Evolutionary conservation across 2,113 vertebrate species (phyloP).

Genomic region (Gila orcuttii): DNA sequence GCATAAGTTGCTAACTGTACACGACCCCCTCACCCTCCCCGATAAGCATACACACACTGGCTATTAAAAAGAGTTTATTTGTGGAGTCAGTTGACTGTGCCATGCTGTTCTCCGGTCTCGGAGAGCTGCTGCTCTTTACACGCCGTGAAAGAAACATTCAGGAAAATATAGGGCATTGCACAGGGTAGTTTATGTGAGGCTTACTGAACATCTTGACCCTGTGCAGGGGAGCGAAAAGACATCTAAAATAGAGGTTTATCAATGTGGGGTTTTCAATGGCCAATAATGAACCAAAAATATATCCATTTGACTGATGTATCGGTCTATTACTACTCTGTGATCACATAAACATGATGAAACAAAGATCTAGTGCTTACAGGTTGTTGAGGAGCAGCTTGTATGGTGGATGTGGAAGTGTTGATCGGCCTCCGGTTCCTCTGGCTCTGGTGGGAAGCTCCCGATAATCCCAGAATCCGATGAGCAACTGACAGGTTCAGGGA

Average conservation of each 20-base stretch:
- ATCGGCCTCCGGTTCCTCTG: conserved; percentile 91
- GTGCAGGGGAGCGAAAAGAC: neutral
- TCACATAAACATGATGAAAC: neutral
- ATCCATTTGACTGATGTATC: neutral
- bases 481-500: conserved; percentile 52
- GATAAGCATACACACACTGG: neutral
- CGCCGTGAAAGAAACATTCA: conserved; percentile 25
- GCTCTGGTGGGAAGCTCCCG: conserved; percentile 75
- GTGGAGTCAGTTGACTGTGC: neutral
- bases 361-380: conserved; percentile 77
- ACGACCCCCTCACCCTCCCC: neutral
- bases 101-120: neutral
- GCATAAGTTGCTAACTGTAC: neutral
- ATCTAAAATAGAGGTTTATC: too few relatives aligned
- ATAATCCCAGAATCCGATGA: conserved; percentile 67
- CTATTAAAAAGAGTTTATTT: conserved; percentile 41
- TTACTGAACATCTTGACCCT: neutral
- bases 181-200: neutral
- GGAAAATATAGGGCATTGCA: conserved; percentile 16
- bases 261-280: neutral
- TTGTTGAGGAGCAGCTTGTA: conserved; percentile 89
- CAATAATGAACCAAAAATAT: neutral
- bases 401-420: conserved; percentile 86
- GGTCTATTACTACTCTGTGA: neutral
- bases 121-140: neutral